phyloP scores from a whole-genome alignment of 2,888 invertebrate species.

The Scaptomyza cyrtandrae region DNA sequence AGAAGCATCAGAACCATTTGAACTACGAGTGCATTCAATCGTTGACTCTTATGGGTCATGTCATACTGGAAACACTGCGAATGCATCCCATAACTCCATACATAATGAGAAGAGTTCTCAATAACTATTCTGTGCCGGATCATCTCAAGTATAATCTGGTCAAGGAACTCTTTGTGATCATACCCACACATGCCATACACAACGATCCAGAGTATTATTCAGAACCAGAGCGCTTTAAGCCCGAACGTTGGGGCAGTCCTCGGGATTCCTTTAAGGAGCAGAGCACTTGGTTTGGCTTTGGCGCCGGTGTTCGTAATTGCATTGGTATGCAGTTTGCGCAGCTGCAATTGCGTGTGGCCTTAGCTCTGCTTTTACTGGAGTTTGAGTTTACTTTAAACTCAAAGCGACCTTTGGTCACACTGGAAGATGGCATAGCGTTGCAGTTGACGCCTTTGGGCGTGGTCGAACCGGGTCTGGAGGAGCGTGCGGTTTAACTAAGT shows the following conservation, averaged over 20 bases:
- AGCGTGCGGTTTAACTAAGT: slow-evolving; percentile 53
- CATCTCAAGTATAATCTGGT: slow-evolving; percentile 70
- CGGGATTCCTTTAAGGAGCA: slow-evolving; percentile 85
- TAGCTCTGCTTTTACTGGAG: slow-evolving; percentile 70
- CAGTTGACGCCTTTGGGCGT: slow-evolving; percentile 70
- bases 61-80: slow-evolving; percentile 86
- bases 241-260: slow-evolving; percentile 86
- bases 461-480: slow-evolving; percentile 64
- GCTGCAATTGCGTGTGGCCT: slow-evolving; percentile 74
- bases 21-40: slow-evolving; percentile 80
- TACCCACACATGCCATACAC: slow-evolving; percentile 87
- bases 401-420: slow-evolving; percentile 61
- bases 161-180: slow-evolving; percentile 83
- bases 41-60: slow-evolving; percentile 78
- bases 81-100: slow-evolving; percentile 86
- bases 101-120: slow-evolving; percentile 83
- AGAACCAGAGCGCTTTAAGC: slow-evolving; percentile 87
- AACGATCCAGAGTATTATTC: slow-evolving; percentile 87
- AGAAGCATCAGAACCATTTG: slow-evolving; percentile 69
- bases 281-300: slow-evolving; percentile 84
- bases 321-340: slow-evolving; percentile 83
- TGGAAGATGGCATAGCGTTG: slow-evolving; percentile 74
- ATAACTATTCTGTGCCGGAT: slow-evolving; percentile 85
- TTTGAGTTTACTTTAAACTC: slow-evolving; percentile 77
- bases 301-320: slow-evolving; percentile 84